Evolutionary conservation across 2,888 invertebrate genomes (phyloP).

Genomic region (Steinernema carpocapsae): DNA sequence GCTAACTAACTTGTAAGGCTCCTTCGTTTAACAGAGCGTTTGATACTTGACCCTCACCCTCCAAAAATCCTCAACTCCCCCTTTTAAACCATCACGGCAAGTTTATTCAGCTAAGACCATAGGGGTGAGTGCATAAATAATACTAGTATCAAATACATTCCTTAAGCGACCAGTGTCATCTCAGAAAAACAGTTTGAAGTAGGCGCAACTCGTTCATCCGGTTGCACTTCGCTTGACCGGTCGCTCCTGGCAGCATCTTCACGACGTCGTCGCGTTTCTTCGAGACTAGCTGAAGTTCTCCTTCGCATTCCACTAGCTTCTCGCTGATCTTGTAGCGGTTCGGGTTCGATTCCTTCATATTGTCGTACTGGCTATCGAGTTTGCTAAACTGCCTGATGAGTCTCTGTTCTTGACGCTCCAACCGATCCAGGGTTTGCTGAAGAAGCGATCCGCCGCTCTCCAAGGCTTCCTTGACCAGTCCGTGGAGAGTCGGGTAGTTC

Average conservation of each 20-base stretch:
- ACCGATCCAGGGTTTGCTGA: not conserved
- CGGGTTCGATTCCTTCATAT: not conserved
- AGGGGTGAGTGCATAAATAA: no score
- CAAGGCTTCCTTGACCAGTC: not conserved
- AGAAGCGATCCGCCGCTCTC: not conserved
- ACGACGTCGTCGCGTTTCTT: not conserved
- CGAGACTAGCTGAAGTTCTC: not conserved
- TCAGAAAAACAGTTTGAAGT: not conserved
- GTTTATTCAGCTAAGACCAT: no score
- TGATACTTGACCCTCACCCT: no score
- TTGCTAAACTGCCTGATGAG: not conserved
- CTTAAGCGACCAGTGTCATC: no score
- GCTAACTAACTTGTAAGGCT: no score
- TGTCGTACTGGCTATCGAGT: not conserved
- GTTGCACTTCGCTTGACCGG: not conserved
- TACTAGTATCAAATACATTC: no score
- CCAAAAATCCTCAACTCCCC: no score
- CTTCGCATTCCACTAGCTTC: not conserved
- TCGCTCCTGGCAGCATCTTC: constrained; percentile 5
- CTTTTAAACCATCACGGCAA: no score
- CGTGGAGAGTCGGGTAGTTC: not conserved
- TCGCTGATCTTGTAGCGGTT: not conserved
- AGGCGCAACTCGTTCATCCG: not conserved
- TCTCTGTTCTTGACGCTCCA: not conserved
- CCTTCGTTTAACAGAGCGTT: no score